Evolutionary conservation across 2,113 vertebrate genomes (phyloP).

Genomic region (Pelmatolapia mariae): DNA sequence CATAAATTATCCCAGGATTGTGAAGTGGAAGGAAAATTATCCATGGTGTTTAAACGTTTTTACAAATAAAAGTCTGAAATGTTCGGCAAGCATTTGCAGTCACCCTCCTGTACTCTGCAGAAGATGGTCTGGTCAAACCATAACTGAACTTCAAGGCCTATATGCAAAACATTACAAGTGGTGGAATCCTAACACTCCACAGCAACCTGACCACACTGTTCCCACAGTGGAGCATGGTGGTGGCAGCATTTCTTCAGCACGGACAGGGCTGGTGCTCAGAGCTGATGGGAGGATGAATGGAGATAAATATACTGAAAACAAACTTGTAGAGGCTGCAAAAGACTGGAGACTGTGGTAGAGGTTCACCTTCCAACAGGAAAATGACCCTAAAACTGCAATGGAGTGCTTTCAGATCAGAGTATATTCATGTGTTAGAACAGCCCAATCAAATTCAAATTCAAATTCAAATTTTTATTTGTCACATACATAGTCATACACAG

Average conservation of each 20-base stretch:
- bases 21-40: not conserved
- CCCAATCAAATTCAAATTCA: too few relatives aligned
- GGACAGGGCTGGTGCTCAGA: not conserved
- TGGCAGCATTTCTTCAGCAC: not conserved
- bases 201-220: not conserved
- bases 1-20: not conserved
- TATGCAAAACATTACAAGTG: not conserved
- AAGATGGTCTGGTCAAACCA: not conserved
- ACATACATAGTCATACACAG: too few relatives aligned
- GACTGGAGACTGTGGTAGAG: not conserved
- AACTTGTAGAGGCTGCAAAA: not conserved
- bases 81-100: not conserved
- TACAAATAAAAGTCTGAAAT: not conserved
- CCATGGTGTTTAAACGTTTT: not conserved
- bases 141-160: rapidly evolving
- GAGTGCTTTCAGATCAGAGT: not conserved
- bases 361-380: not conserved
- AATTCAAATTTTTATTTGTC: too few relatives aligned
- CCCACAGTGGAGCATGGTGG: not conserved
- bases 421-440: not conserved
- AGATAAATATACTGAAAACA: not conserved
- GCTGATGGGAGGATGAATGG: rapidly evolving
- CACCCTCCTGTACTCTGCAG: not conserved
- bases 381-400: not conserved
- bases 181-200: not conserved